Base-by-base conservation (phyloP, 2,888 invertebrate species). In the Volucella inflata region DNA sequence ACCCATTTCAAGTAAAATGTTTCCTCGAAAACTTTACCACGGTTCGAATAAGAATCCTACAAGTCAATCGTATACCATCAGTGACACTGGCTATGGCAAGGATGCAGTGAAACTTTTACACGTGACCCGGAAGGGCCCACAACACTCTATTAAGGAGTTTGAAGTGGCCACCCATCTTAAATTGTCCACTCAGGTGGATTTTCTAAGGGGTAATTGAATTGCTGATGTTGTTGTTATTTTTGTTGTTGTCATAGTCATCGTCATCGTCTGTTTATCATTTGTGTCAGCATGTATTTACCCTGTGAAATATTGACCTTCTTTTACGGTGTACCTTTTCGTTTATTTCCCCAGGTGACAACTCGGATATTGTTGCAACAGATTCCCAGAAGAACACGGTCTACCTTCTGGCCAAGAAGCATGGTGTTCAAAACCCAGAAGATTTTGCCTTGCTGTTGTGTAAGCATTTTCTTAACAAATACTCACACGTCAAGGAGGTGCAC, bases 361-460 rank as follows among this genome's bases (percentile, higher is more conserved):
- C 94, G 65, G 95, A 96, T 89, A 95, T 97, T 81, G 95, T 97
- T 16, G 96, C 96, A 11, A 96, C 96, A 0, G 96, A 96, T 89
- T 95, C 96, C 0, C 96, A 96, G 90, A 96, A 96, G 92, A 97
- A 97, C 90, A 96, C 96, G 1, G 95, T 96, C 46, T 96, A 96
- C 90, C 91, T 96, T 48, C 91, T 96, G 88, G 96, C 96, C 8
- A 96, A 96, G 90, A 95, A 96, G 89, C 93, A 95, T 90, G 96
- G 96, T 62, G 94, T 96, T 40, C 94, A 95, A 88, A 95, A 95
- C 36, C 96, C 96, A 0, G 97, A 97, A 91, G 95, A 95, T 89
- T 97, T 96, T 90, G 96, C 94, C 0, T 93, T 96, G 17, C 91
- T 95, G n/a, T 93, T 96, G 16, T 94, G 95, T 89, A 94, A 94